A percentile compares a stretch with the other conserved stretches of the same genome.
Evolutionary conservation across 2,888 invertebrate species (phyloP).

Genomic region (Geophilus truncorum): DNA sequence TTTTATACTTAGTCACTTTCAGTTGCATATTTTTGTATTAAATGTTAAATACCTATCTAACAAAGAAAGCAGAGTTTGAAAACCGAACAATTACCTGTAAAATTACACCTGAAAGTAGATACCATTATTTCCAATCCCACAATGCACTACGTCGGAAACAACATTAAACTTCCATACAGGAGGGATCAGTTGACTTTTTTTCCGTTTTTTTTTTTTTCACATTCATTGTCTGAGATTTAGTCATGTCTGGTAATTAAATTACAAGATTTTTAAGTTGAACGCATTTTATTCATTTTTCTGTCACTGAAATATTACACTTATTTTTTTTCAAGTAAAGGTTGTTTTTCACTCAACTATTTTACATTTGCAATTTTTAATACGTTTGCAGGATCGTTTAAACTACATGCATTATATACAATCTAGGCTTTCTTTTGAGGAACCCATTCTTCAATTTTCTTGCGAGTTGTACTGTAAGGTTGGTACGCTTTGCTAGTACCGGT

Average conservation of each 20-base stretch:
- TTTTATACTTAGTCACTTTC: too few species aligned
- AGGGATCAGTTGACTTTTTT: not conserved
- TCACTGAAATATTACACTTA: not conserved
- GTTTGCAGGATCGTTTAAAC: not conserved
- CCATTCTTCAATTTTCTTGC: conserved; percentile 86
- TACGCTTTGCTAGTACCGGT: conserved; percentile 76
- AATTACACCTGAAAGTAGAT: not conserved
- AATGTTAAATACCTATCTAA: too few species aligned
- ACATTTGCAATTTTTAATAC: not conserved
- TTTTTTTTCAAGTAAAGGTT: too few species aligned
- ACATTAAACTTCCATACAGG: not conserved
- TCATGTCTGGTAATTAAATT: not conserved
- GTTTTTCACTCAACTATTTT: not conserved
- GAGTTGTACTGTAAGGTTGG: conserved; percentile 85
- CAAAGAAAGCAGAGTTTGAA: not conserved
- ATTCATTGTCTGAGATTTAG: not conserved
- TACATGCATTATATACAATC: not conserved
- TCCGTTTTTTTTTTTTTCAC: not conserved
- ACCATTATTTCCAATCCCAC: not conserved
- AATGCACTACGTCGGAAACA: not conserved
- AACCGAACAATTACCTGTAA: not conserved
- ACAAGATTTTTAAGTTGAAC: too few species aligned
- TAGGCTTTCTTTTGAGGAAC: conserved; percentile 49
- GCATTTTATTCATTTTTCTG: not conserved
- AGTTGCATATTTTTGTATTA: too few species aligned